Conservation (phyloP, 2,888 invertebrate species). For the Ferdinandea cuprea region DNA sequence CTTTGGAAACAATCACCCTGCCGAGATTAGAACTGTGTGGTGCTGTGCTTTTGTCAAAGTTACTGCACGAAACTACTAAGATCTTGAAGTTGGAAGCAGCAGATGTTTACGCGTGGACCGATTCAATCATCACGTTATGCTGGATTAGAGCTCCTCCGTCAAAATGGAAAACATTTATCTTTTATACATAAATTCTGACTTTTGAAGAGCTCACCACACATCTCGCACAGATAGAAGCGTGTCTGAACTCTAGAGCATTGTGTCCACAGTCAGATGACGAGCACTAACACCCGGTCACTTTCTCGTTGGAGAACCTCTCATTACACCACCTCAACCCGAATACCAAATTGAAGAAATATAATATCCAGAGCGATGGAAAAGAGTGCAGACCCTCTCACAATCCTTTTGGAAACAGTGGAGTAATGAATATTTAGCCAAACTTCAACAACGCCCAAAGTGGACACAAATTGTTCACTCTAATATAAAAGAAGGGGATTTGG, state of each 20-base stretch:
- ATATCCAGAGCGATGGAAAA: background rate
- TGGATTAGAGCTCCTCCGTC: background rate
- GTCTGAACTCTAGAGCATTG: background rate
- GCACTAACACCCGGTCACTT: too few relatives aligned
- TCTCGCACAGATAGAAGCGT: background rate
- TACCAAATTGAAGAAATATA: background rate
- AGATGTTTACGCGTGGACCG: too few relatives aligned
- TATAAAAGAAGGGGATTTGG: background rate
- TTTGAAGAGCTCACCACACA: slow-evolving; percentile 1
- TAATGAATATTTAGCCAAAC: background rate
- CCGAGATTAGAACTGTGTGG: too few relatives aligned
- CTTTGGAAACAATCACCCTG: too few relatives aligned
- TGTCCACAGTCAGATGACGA: too few relatives aligned
- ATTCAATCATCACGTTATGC: too few relatives aligned
- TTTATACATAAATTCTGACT: background rate
- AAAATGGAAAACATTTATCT: background rate
- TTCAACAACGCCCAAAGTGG: too few relatives aligned
- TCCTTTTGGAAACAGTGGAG: background rate
- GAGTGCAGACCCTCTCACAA: too few relatives aligned
- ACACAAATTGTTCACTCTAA: background rate
- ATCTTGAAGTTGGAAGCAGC: too few relatives aligned
- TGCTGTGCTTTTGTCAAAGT: too few relatives aligned
- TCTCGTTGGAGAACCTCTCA: background rate
- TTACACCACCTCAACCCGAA: background rate
- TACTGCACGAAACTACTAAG: too few relatives aligned